Evolutionary conservation across 1,140 invertebrate genomes (phyloP).

Genomic region (Cataglyphis hispanica): DNA sequence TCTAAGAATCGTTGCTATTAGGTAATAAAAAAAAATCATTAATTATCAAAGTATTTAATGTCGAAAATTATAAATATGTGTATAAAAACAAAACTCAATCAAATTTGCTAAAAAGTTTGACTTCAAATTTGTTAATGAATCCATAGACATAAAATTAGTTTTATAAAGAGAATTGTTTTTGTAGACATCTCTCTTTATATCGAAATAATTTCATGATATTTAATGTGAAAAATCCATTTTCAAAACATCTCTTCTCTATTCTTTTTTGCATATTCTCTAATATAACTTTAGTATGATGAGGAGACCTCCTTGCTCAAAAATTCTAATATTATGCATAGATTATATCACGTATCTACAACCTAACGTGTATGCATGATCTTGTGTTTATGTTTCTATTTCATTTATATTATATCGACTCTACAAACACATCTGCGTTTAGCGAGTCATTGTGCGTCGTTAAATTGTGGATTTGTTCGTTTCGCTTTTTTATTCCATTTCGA

Average conservation of each 20-base stretch:
- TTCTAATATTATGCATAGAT: slow-evolving; percentile 70
- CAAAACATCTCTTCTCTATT: slow-evolving; percentile 13
- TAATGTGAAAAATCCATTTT: slow-evolving; percentile 4
- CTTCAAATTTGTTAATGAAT: neutral
- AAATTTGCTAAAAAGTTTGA: neutral
- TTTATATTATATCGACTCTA: slow-evolving; percentile 77
- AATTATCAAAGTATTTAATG: slow-evolving; percentile 12
- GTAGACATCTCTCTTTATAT: neutral
- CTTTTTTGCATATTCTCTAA: slow-evolving; percentile 29
- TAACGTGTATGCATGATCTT: slow-evolving; percentile 34
- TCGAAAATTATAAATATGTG: neutral
- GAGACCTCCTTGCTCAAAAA: slow-evolving; percentile 36
- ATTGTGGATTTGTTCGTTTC: slow-evolving; percentile 78
- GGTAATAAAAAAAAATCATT: neutral
- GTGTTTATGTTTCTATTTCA: slow-evolving; percentile 65
- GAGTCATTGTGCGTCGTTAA: slow-evolving; percentile 86
- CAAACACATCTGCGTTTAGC: slow-evolving; percentile 86
- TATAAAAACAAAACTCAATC: neutral
- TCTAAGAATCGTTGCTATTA: neutral
- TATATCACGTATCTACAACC: slow-evolving; percentile 53
- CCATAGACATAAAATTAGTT: neutral
- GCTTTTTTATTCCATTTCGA: slow-evolving; percentile 15
- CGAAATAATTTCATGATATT: slow-evolving; percentile 22
- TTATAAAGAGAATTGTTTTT: too few species aligned
- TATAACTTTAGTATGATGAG: neutral